A percentile compares a stretch with the other conserved stretches of the same genome.
These are phyloP conservation scores for Pleuronectes platessa DNA, from an alignment of 2,113 vertebrate species.

Conservation along the genomic window DNA sequence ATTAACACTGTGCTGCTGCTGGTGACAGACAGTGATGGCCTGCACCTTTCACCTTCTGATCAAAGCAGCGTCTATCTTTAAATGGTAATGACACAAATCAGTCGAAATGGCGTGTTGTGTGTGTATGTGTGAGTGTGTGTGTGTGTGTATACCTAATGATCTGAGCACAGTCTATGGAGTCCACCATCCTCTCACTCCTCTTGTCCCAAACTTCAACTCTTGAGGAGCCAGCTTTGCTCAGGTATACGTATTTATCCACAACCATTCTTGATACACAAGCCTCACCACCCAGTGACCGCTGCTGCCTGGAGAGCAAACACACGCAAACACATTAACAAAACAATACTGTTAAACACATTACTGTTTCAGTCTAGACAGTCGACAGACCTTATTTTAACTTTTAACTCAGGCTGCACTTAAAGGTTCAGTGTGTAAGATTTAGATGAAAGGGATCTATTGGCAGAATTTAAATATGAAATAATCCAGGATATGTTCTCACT, in stretches of 20 bases:
- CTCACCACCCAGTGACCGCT: slow-evolving; percentile 80
- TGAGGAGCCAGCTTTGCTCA: slow-evolving; percentile 90
- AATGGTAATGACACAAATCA: no score
- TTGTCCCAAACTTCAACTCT: slow-evolving; percentile 95
- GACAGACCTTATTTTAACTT: no score
- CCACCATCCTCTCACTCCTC: slow-evolving; percentile 88
- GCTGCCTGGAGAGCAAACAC: slow-evolving; percentile 77
- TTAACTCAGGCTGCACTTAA: no score
- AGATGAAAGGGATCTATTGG: no score
- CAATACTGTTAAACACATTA: not conserved
- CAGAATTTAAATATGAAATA: no score
- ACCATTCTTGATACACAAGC: slow-evolving; percentile 89
- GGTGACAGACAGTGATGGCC: not conserved
- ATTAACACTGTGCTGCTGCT: not conserved
- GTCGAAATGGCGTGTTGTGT: not conserved
- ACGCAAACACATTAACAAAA: not conserved
- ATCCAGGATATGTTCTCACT: no score
- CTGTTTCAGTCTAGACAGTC: no score
- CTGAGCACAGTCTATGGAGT: slow-evolving; percentile 89
- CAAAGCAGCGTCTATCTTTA: no score
- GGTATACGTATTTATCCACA: slow-evolving; percentile 90
- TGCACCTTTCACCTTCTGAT: no score
- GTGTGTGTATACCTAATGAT: slow-evolving; percentile 85
- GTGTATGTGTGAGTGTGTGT: not conserved
- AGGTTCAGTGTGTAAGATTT: no score